These are phyloP conservation scores for Cetoscarus ocellatus DNA, from an alignment of 2,797 vertebrate species.

Conservation along the genomic window DNA sequence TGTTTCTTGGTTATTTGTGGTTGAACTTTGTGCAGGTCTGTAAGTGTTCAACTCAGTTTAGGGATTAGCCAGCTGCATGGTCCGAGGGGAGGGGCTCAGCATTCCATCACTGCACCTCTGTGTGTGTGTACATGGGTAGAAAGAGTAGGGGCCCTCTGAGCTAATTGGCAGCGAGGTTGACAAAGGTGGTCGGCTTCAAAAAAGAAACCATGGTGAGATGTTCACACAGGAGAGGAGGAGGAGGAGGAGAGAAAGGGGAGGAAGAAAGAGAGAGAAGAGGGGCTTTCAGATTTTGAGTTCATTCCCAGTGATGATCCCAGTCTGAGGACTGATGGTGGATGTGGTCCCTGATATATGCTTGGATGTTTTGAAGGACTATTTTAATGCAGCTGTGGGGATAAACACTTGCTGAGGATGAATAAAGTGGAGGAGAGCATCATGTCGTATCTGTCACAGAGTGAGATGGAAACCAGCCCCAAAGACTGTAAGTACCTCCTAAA, in stretches of 20 bases:
- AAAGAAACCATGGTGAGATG: conserved; percentile 83
- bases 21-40: conserved; percentile 53
- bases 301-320: conserved; percentile 25
- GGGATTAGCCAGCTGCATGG: conserved; percentile 81
- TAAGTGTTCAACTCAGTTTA: conserved; percentile 55
- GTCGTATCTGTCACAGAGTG: conserved; percentile 86
- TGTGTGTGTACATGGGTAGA: conserved; percentile 61
- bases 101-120: conserved; percentile 83
- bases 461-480: conserved; percentile 84
- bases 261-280: conserved; percentile 65
- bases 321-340: conserved; percentile 7
- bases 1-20: neutral
- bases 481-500: conserved; percentile 88
- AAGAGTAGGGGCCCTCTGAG: conserved; percentile 82
- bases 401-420: conserved; percentile 63
- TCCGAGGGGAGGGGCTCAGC: conserved; percentile 75
- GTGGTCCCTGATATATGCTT: conserved; percentile 14
- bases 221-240: conserved; percentile 66
- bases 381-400: conserved; percentile 13
- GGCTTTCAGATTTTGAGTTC: conserved; percentile 36
- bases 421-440: conserved; percentile 73
- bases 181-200: conserved; percentile 91
- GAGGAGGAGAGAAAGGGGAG: conserved; percentile 18
- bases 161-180: conserved; percentile 91
- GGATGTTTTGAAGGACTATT: conserved; percentile 21